Percentiles rank a stretch among this genome's conserved stretches.
phyloP scores from a whole-genome alignment of 1,140 invertebrate species.

The Drosophila suzukii region DNA sequence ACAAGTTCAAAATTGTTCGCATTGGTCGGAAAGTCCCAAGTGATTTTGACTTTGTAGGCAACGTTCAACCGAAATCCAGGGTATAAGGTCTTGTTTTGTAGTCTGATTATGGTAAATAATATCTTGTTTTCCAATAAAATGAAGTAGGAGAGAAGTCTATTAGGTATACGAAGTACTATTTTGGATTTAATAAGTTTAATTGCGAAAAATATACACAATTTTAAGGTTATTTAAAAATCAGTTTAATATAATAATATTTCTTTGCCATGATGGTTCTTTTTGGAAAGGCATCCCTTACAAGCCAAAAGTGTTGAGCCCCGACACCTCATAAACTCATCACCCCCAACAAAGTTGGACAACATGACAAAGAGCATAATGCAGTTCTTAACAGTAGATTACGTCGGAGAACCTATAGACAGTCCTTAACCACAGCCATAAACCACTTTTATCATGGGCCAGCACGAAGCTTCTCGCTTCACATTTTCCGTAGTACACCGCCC shows the following conservation, averaged over 20 bases:
- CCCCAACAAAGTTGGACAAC: not conserved
- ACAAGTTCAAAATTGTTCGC: slow-evolving; percentile 41
- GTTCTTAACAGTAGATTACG: slow-evolving; percentile 59
- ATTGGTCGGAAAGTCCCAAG: not conserved
- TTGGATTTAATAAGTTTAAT: too few species aligned
- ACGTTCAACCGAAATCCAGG: slow-evolving; percentile 4
- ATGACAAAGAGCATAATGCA: slow-evolving; percentile 33
- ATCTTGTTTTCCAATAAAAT: not conserved
- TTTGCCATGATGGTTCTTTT: too few species aligned
- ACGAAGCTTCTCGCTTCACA: slow-evolving; percentile 42
- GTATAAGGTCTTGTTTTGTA: not conserved
- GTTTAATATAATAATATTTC: too few species aligned
- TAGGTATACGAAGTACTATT: too few species aligned
- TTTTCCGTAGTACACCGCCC: slow-evolving; percentile 17
- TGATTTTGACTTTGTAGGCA: slow-evolving; percentile 7
- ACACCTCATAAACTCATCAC: slow-evolving; percentile 5
- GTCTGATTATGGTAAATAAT: not conserved
- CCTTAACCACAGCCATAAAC: slow-evolving; percentile 60
- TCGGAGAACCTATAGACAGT: slow-evolving; percentile 39
- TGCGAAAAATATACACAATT: too few species aligned
- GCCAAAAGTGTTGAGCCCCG: not conserved
- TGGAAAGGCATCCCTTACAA: not conserved
- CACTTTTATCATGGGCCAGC: slow-evolving; percentile 65
- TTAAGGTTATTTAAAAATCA: too few species aligned
- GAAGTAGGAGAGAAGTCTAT: too few species aligned